A percentile compares a stretch with the other conserved stretches of the same genome.
These are phyloP conservation scores for Chloroceryle inda DNA, from an alignment of 2,797 vertebrate species.

Conservation along the genomic window DNA sequence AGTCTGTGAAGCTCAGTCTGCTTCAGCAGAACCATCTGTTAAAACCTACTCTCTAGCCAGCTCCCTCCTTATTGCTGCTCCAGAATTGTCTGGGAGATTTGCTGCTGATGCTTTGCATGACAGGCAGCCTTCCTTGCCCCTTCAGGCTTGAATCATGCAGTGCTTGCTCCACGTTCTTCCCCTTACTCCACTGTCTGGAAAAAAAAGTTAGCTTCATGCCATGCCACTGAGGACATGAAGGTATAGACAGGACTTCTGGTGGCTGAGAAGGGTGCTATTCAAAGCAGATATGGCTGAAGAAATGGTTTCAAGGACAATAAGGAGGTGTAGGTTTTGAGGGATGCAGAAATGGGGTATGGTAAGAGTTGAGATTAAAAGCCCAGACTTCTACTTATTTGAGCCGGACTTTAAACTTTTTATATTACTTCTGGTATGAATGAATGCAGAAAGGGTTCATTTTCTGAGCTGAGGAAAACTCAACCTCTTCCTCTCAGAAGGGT, in stretches of 20 bases:
- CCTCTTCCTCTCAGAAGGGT: neutral
- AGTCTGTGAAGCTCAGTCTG: neutral
- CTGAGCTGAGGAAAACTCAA: neutral
- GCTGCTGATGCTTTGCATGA: neutral
- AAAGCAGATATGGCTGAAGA: neutral
- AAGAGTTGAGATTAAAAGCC: neutral
- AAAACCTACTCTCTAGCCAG: neutral
- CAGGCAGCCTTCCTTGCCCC: neutral
- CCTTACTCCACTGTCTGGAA: neutral
- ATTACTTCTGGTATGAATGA: neutral
- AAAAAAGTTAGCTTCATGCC: neutral
- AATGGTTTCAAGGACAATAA: neutral
- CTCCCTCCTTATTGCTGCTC: neutral
- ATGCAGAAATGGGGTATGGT: rapidly evolving
- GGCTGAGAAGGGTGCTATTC: neutral
- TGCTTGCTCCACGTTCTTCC: neutral
- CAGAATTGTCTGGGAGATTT: neutral
- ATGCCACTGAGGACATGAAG: neutral
- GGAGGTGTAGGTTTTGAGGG: neutral
- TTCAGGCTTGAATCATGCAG: neutral
- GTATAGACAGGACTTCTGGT: neutral
- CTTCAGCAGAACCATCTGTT: neutral
- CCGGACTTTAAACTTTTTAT: neutral
- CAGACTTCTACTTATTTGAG: neutral
- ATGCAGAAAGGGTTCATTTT: neutral